Evolutionary conservation across 2,113 vertebrate species (phyloP).

Genomic region (Oncorhynchus tshawytscha): DNA sequence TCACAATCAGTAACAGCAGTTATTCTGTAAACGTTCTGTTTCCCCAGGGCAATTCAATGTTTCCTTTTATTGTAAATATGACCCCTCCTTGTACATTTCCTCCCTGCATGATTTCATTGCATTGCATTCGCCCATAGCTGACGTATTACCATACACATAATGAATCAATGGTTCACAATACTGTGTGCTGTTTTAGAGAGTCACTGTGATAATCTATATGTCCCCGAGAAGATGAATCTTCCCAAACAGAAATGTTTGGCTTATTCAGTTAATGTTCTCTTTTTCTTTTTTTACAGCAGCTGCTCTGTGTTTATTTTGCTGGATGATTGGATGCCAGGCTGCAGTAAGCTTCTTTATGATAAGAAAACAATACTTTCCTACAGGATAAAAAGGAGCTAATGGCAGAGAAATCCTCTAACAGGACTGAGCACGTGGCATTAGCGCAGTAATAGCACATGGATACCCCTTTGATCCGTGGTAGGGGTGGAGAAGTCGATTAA

Average conservation of each 20-base stretch:
- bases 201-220: background rate
- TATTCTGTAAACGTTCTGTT: no score
- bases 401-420: constrained; percentile 15
- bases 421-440: constrained; percentile 53
- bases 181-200: no score
- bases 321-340: constrained; percentile 35
- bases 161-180: no score
- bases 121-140: no score
- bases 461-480: constrained; percentile 53
- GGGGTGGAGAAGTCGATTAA: constrained; percentile 54
- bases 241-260: constrained; percentile 1
- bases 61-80: no score
- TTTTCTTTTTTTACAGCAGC: constrained; percentile 8
- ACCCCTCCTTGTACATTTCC: no score
- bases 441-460: constrained; percentile 57
- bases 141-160: no score
- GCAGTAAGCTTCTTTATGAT: constrained; percentile 43
- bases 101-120: no score
- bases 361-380: constrained; percentile 41
- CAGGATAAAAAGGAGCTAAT: constrained; percentile 43
- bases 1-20: no score
- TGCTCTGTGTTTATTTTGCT: constrained; percentile 24
- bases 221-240: constrained; percentile 6
- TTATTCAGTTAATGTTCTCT: constrained; percentile 14
- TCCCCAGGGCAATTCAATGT: no score